Evolutionary conservation across 1,140 invertebrate genomes (phyloP).

Genomic region (Drosophila arawakana): DNA sequence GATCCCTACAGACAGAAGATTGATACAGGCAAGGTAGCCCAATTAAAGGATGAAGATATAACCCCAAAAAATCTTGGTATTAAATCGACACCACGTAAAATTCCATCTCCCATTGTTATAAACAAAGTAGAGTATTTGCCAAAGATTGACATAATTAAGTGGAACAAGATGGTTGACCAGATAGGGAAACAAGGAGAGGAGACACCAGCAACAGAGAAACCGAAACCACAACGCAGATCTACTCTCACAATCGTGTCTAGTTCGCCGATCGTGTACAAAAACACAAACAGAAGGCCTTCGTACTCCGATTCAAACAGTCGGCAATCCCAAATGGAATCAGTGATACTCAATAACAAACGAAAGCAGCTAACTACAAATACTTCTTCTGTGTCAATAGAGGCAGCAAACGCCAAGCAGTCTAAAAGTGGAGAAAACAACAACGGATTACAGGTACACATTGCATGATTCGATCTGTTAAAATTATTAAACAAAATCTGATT

Average conservation of each 20-base stretch:
- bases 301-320: neutral
- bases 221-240: neutral
- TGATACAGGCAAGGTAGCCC: neutral
- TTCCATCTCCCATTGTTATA: slow-evolving; percentile 8
- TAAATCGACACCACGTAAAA: neutral
- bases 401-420: slow-evolving; percentile 6
- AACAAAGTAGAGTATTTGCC: slow-evolving; percentile 46
- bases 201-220: neutral
- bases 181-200: neutral
- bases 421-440: neutral
- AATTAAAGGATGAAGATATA: neutral
- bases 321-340: neutral
- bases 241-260: neutral
- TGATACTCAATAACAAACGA: neutral
- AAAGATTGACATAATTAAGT: neutral
- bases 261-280: neutral
- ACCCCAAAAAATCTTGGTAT: neutral
- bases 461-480: no score
- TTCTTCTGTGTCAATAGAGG: neutral
- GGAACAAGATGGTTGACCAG: neutral
- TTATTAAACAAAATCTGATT: no score
- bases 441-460: neutral
- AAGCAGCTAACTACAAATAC: neutral
- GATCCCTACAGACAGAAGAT: neutral
- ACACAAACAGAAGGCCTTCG: neutral